phyloP scores from a whole-genome alignment of 2,113 vertebrate genomes.

The Ptilonorhynchus violaceus region DNA sequence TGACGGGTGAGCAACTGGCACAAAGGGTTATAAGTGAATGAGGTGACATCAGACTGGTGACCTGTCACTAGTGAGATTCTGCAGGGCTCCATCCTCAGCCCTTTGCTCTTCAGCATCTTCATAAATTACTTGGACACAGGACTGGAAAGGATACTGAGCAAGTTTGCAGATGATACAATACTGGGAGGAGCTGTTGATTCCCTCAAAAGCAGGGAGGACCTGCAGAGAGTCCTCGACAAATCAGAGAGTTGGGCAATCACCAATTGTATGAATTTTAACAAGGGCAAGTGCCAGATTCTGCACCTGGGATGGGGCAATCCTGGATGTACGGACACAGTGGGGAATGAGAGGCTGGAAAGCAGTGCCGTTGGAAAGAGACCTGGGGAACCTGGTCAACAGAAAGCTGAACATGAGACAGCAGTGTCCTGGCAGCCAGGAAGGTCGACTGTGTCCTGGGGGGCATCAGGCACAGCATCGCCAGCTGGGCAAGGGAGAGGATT shows the following conservation, averaged over 20 bases:
- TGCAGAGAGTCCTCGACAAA: not conserved
- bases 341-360: not conserved
- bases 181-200: not conserved
- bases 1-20: not conserved
- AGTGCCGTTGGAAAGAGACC: fast-evolving
- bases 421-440: not conserved
- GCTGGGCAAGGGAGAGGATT: not conserved
- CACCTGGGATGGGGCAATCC: no score
- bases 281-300: not conserved
- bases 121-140: not conserved
- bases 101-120: not conserved
- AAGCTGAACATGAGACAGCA: not conserved
- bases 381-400: fast-evolving
- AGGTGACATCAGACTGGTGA: not conserved
- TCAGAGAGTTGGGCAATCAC: not conserved
- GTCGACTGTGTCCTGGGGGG: fast-evolving
- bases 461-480: fast-evolving
- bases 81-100: not conserved
- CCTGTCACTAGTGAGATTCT: not conserved
- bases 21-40: not conserved
- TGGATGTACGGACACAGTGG: no score
- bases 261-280: not conserved
- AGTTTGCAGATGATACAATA: not conserved
- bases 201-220: no score
- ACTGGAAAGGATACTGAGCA: not conserved